Evolutionary conservation across 2,888 invertebrate species (phyloP).

Genomic region (Blomia tropicalis): DNA sequence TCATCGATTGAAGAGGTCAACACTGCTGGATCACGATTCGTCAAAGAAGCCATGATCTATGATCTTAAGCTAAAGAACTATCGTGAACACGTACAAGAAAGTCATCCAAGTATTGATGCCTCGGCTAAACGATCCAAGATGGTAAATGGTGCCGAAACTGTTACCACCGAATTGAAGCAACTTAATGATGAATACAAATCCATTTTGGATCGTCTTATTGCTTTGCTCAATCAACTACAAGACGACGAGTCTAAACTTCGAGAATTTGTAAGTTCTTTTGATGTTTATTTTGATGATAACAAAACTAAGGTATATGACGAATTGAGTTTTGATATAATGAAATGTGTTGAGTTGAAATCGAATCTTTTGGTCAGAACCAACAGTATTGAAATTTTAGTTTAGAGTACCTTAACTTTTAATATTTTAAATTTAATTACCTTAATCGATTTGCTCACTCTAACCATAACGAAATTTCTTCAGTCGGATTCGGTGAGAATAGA

Average conservation of each 20-base stretch:
- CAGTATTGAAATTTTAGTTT: background rate
- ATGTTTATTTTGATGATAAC: background rate
- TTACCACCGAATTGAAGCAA: slow-evolving; percentile 59
- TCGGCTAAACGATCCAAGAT: slow-evolving; percentile 34
- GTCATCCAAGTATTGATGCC: slow-evolving; percentile 58
- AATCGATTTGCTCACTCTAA: background rate
- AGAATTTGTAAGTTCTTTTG: slow-evolving; percentile 13
- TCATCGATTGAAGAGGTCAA: slow-evolving; percentile 89
- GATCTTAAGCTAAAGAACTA: slow-evolving; percentile 67
- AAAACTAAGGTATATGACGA: background rate
- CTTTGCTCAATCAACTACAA: slow-evolving; percentile 47
- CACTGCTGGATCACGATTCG: slow-evolving; percentile 80
- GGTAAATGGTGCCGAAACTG: slow-evolving; percentile 50
- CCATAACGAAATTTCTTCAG: background rate
- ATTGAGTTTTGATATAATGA: background rate
- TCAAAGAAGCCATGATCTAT: slow-evolving; percentile 90
- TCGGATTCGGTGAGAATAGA: background rate
- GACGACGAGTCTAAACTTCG: slow-evolving; percentile 18
- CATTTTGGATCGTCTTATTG: slow-evolving; percentile 36
- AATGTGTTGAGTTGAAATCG: no score
- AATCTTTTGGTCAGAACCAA: background rate
- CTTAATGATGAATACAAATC: slow-evolving; percentile 61
- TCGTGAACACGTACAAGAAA: slow-evolving; percentile 58
- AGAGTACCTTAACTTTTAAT: background rate
- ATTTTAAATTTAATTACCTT: slow-evolving; percentile 12